Base-by-base conservation (phyloP, 2,888 invertebrate species). In the Cyclophora albipunctata region DNA sequence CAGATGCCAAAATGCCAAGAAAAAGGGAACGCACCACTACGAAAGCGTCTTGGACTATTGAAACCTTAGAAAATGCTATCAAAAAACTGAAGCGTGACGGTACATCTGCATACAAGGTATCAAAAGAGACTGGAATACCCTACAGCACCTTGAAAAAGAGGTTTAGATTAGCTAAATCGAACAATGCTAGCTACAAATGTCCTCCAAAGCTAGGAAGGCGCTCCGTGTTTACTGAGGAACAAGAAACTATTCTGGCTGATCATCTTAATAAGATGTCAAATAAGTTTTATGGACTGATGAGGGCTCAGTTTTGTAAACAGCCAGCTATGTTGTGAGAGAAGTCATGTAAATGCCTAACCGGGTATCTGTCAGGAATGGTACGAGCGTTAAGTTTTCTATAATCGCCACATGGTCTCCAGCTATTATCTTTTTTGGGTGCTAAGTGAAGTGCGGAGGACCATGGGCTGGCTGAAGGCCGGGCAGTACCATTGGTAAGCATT, bases 201-300 rank as follows among this genome's bases (percentile, higher is more conserved):
- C 46, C 56, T 56, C 58, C 58, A 45, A 56, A 57, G 40, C 55
- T 58, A 47, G 55, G 54, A 54, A 53, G 60, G 45, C 52, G 33
- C 33, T 50, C 61, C 55, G 60, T 60, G 48, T 63, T 63, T 46
- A 61, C 45, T 52, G 49, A 40, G 44, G 57, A 51, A 49, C 60
- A 60, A 57, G 58, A 61, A 58, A 34, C 45, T 42, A 59, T 56
- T 49, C 51, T 57, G 55, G 60, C 54, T 55, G 40, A 55, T 48
- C 57, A 61, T 56, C 53, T 63, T 44, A 54, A 47, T 40, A 55
- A 33, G 34, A 55, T 59, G 60, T 58, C 60, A 55, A 63, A 59
- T 47, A 58, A 57, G 52, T 58, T 58, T 57, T 61, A 63, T 41
- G 58, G 55, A 45, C 51, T 60, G 50, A 60, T 59, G 46, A 60